Evolutionary conservation across 2,113 vertebrate genomes (phyloP).

Genomic region (Megaceryle maxima): DNA sequence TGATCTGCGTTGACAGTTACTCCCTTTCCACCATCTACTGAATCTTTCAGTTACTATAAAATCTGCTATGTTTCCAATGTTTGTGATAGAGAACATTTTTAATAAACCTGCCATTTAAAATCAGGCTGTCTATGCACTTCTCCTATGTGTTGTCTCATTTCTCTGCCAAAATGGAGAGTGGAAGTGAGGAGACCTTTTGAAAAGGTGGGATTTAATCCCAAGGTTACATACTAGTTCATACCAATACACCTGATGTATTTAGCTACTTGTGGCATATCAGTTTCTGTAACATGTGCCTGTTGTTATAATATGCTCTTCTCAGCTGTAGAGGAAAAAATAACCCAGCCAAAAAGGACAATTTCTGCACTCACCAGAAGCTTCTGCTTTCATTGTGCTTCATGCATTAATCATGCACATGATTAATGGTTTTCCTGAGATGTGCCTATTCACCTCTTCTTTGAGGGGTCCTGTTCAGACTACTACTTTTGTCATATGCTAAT

Average conservation of each 20-base stretch:
- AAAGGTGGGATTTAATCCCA: background rate
- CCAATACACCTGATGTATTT: background rate
- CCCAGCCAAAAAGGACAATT: background rate
- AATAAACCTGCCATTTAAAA: slow-evolving; percentile 66
- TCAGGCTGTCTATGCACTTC: background rate
- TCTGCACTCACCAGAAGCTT: background rate
- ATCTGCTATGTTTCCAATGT: slow-evolving; percentile 40
- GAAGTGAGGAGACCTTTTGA: background rate
- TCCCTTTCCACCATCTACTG: background rate
- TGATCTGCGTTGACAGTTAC: background rate
- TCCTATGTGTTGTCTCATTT: background rate
- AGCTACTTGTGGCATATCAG: background rate
- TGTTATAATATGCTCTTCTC: background rate
- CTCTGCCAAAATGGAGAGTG: background rate
- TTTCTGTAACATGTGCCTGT: background rate
- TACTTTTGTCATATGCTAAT: background rate
- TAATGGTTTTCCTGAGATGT: background rate
- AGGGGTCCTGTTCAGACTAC: background rate
- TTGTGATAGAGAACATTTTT: slow-evolving; percentile 61
- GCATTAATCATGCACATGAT: background rate
- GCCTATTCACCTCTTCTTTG: background rate
- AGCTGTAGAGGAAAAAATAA: background rate
- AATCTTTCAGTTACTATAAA: slow-evolving; percentile 41
- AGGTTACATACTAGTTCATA: background rate
- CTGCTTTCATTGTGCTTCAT: background rate